These are phyloP conservation scores for Eristalis intricaria DNA, from an alignment of 2,888 invertebrate species.

Conservation along the genomic window DNA sequence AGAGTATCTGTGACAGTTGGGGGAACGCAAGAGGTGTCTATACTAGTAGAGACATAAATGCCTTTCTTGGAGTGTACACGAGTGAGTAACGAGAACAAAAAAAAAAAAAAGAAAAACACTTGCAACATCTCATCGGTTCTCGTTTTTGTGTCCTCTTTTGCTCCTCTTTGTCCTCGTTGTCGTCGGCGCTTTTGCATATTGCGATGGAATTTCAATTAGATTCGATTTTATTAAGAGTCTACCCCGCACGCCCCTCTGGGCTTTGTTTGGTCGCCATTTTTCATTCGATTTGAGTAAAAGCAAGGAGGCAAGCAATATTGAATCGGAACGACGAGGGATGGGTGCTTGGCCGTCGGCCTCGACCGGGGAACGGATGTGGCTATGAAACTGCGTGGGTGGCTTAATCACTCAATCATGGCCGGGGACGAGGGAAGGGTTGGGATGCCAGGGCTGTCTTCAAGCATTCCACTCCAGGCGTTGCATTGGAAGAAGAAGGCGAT, in stretches of 20 bases:
- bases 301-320: too few species aligned
- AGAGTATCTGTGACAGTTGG: conserved; percentile 9
- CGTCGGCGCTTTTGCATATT: conserved; percentile 17
- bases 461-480: too few species aligned
- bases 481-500: too few species aligned
- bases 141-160: too few species aligned
- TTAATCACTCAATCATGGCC: too few species aligned
- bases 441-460: too few species aligned
- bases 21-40: conserved; percentile 40
- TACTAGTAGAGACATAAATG: conserved; percentile 24
- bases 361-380: too few species aligned
- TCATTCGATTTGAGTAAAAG: background rate
- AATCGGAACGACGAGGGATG: too few species aligned
- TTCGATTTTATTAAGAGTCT: conserved; percentile 32
- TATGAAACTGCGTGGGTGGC: too few species aligned
- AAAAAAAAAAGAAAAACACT: background rate
- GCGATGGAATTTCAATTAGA: conserved; percentile 56
- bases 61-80: conserved; percentile 14
- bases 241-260: background rate
- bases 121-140: too few species aligned
- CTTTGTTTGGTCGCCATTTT: conserved; percentile 14
- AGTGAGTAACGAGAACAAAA: conserved; percentile 31
- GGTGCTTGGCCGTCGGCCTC: too few species aligned
- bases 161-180: background rate
- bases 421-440: too few species aligned